These are phyloP conservation scores for Ciconia nigra DNA, from an alignment of 2,797 vertebrate species.

Conservation along the genomic window DNA sequence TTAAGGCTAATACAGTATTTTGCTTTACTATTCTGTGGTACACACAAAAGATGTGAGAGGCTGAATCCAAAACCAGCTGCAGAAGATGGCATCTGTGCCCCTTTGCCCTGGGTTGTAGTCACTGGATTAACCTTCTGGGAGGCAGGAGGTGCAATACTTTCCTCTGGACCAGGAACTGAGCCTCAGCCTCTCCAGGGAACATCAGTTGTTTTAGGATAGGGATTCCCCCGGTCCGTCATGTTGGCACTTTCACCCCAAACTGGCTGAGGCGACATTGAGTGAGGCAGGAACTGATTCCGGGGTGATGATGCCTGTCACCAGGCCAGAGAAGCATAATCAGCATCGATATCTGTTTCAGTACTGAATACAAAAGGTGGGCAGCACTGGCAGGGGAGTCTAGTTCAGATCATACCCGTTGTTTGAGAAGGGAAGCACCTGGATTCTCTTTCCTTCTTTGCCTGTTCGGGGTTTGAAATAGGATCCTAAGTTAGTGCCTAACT, in stretches of 20 bases:
- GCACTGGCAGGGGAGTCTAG: background rate
- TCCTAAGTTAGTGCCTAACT: background rate
- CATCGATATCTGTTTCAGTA: background rate
- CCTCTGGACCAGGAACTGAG: background rate
- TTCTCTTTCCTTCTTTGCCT: background rate
- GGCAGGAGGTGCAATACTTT: background rate
- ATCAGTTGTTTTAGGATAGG: background rate
- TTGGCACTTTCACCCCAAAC: background rate
- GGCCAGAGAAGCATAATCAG: background rate
- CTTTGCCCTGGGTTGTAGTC: background rate
- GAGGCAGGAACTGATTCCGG: background rate
- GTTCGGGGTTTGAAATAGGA: background rate
- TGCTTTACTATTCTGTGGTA: background rate
- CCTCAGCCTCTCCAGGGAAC: background rate
- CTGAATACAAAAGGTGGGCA: background rate
- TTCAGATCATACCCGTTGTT: background rate
- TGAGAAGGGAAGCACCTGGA: background rate
- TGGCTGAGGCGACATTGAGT: background rate
- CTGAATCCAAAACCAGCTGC: background rate
- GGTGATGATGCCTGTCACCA: background rate
- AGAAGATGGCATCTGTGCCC: background rate
- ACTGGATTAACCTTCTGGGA: background rate
- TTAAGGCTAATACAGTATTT: background rate
- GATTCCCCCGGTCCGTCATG: rapidly evolving
- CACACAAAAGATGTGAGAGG: background rate